Evolutionary conservation across 2,888 invertebrate species (phyloP).

Genomic region (Standfussiana lucernea): DNA sequence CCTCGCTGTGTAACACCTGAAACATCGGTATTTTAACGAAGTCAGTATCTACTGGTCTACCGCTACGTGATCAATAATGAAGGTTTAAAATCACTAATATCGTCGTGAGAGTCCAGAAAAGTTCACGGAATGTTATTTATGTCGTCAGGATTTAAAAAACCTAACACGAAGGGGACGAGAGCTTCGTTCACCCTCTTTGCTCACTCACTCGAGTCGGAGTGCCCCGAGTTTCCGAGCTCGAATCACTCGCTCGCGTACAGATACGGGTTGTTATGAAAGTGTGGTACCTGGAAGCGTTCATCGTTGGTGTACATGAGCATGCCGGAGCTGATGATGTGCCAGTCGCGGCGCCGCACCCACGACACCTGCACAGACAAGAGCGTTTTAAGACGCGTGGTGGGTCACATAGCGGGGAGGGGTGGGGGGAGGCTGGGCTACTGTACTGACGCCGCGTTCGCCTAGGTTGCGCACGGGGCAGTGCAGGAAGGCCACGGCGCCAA

Average conservation of each 20-base stretch:
- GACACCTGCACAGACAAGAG: slow-evolving; percentile 92
- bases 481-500: slow-evolving; percentile 94
- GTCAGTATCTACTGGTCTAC: background rate
- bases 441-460: slow-evolving; percentile 93
- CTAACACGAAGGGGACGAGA: background rate
- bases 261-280: background rate
- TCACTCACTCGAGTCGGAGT: background rate
- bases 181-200: background rate
- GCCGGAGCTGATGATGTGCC: slow-evolving; percentile 98
- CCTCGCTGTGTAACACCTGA: slow-evolving; percentile 95
- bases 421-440: background rate
- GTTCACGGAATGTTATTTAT: background rate
- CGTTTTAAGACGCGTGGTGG: slow-evolving; percentile 3
- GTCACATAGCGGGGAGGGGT: too few relatives aligned
- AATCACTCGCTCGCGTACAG: background rate
- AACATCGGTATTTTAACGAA: slow-evolving; percentile 41
- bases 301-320: slow-evolving; percentile 97
- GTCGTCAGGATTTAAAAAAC: background rate
- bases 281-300: slow-evolving; percentile 93
- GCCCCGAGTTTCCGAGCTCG: background rate
- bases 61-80: background rate
- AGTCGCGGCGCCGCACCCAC: slow-evolving; percentile 97
- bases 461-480: slow-evolving; percentile 95
- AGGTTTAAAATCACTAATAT: background rate
- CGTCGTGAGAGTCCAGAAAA: background rate